Evolutionary conservation across 2,113 vertebrate genomes (phyloP).

Genomic region (Oreotrochilus melanogaster): DNA sequence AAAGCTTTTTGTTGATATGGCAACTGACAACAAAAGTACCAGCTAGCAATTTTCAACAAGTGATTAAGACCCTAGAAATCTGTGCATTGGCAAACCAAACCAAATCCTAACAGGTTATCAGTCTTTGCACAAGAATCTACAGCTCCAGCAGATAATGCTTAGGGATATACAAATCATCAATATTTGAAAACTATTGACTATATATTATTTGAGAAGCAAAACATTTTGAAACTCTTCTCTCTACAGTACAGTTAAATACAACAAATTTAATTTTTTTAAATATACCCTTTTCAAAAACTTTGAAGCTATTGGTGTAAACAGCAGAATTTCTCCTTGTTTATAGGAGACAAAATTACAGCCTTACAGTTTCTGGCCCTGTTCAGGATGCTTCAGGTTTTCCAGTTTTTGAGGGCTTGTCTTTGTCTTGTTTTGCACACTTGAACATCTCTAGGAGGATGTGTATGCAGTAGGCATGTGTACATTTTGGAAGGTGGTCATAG

Average conservation of each 20-base stretch:
- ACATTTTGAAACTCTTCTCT: background rate
- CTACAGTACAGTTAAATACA: background rate
- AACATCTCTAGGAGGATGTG: background rate
- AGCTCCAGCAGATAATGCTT: background rate
- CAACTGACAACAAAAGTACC: background rate
- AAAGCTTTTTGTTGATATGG: background rate
- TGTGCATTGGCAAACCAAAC: background rate
- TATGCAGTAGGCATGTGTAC: rapidly evolving
- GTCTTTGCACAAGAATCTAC: background rate
- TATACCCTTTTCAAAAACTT: background rate
- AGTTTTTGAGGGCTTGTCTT: background rate
- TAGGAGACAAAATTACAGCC: background rate
- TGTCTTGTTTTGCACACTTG: background rate
- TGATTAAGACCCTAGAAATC: background rate
- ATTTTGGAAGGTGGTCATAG: background rate
- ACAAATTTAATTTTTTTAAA: background rate
- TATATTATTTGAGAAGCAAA: background rate
- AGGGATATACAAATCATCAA: background rate
- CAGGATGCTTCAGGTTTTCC: background rate
- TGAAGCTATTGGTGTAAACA: background rate
- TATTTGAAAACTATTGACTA: background rate
- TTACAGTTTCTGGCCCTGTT: background rate
- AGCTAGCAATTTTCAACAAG: background rate
- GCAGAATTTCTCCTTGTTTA: background rate
- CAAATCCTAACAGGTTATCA: background rate